Evolutionary conservation across 2,113 vertebrate genomes (phyloP).

Genomic region (Mandrillus leucophaeus): DNA sequence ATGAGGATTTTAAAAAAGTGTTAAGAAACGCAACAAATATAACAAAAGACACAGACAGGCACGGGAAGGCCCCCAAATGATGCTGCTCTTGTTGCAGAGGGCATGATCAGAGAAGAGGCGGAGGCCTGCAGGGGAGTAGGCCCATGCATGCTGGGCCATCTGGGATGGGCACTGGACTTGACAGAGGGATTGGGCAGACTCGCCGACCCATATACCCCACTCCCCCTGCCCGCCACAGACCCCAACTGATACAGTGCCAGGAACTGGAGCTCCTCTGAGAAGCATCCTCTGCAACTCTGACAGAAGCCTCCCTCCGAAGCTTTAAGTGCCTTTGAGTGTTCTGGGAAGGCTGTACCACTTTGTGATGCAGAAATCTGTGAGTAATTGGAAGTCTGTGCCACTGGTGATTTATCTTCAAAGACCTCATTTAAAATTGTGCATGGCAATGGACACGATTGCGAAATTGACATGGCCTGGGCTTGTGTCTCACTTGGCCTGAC

Average conservation of each 20-base stretch:
- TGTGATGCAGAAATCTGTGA: background rate
- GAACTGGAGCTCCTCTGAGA: background rate
- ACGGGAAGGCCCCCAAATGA: fast-evolving
- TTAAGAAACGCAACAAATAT: background rate
- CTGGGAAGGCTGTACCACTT: fast-evolving
- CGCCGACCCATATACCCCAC: fast-evolving
- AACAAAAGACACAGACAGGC: background rate
- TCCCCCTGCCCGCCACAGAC: background rate
- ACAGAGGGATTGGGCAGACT: background rate
- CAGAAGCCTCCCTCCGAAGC: background rate
- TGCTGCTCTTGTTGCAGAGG: background rate
- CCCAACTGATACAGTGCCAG: background rate
- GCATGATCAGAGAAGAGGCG: background rate
- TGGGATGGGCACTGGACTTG: background rate
- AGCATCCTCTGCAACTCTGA: background rate
- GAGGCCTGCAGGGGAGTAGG: background rate
- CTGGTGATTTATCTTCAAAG: background rate
- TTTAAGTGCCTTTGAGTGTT: fast-evolving
- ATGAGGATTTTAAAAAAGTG: background rate
- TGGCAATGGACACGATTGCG: background rate
- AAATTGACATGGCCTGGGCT: background rate
- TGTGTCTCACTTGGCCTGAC: background rate
- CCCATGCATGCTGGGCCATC: background rate
- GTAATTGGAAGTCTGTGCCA: background rate
- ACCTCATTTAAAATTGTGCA: background rate